phyloP scores from a whole-genome alignment of 2,888 invertebrate species.

The Cephus nigrinus region DNA sequence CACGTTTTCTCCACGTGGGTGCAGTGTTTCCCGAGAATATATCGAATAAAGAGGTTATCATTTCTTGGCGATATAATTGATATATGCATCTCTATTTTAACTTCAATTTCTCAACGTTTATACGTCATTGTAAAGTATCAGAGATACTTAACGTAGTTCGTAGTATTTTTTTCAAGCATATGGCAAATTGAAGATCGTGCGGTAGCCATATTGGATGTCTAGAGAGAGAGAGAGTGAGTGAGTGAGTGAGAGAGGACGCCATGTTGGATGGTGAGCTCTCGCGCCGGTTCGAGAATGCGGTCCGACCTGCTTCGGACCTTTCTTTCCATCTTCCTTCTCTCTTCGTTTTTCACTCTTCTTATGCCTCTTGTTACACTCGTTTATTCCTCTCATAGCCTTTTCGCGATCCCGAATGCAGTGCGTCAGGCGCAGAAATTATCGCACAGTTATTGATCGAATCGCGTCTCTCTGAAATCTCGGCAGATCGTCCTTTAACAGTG shows the following conservation, averaged over 20 bases:
- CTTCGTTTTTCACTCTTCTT: slow-evolving; percentile 13
- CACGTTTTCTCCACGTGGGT: slow-evolving; percentile 43
- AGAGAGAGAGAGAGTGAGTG: slow-evolving; percentile 15
- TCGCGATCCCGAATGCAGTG: not conserved
- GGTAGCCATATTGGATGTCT: slow-evolving; percentile 38
- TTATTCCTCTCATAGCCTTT: not conserved
- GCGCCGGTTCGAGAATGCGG: slow-evolving; percentile 40
- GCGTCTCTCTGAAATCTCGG: not conserved
- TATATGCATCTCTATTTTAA: not conserved
- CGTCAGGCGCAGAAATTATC: not conserved
- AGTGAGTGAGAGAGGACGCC: slow-evolving; percentile 21
- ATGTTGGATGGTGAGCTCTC: slow-evolving; percentile 37
- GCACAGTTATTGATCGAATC: not conserved
- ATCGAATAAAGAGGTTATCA: not conserved
- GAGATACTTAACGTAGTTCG: not conserved
- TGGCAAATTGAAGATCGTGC: slow-evolving; percentile 13
- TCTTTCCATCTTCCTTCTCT: slow-evolving; percentile 22
- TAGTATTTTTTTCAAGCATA: slow-evolving; percentile 23
- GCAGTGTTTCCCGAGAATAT: slow-evolving; percentile 4
- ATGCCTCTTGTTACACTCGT: slow-evolving; percentile 8
- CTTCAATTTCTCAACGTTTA: not conserved
- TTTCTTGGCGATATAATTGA: not conserved
- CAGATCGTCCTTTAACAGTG: not conserved
- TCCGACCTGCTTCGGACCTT: slow-evolving; percentile 36
- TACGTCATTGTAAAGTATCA: not conserved